These are phyloP conservation scores for Brachyhypopomus gauderio DNA, from an alignment of 2,113 vertebrate species.

Conservation along the genomic window DNA sequence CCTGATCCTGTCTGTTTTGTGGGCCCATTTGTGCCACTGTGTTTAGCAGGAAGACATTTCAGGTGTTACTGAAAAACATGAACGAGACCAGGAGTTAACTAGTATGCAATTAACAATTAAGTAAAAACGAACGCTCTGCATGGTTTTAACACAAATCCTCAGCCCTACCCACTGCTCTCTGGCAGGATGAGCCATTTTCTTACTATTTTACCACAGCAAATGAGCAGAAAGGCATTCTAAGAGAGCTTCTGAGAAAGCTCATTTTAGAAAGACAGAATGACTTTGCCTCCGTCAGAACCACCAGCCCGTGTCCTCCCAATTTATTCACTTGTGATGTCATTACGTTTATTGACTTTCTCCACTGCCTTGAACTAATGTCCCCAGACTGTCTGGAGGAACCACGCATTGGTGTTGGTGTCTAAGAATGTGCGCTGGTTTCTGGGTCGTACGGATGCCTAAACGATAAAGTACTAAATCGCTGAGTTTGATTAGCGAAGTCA, in stretches of 20 bases:
- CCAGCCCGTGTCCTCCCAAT: background rate
- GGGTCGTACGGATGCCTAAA: background rate
- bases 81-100: background rate
- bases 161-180: conserved; percentile 8
- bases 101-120: conserved; percentile 17
- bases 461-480: background rate
- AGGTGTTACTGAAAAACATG: background rate
- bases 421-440: background rate
- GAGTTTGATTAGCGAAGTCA: background rate
- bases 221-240: background rate
- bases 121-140: background rate
- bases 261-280: background rate
- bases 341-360: background rate
- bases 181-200: conserved; percentile 8
- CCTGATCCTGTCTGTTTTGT: no score
- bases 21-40: no score
- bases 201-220: background rate
- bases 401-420: background rate
- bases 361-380: background rate
- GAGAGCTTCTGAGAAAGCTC: background rate
- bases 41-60: no score
- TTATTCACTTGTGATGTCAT: conserved; percentile 12
- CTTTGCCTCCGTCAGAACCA: background rate
- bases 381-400: background rate
- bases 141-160: background rate